Conservation (phyloP, 2,113 vertebrate species). For the Platichthys flesus region DNA sequence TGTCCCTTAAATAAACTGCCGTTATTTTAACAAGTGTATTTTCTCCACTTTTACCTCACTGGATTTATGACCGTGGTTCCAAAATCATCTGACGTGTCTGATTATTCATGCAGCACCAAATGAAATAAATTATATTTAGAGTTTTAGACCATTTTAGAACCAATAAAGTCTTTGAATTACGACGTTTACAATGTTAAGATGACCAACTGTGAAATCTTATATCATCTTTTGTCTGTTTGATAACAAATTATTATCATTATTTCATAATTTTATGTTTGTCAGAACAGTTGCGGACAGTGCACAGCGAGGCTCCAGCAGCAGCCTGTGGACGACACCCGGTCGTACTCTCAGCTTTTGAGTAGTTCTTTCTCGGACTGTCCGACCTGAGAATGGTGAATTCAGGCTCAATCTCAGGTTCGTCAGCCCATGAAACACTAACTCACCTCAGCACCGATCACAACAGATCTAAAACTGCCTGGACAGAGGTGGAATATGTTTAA, state of each 20-base stretch:
- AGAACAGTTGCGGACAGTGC: not conserved
- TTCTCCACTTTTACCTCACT: not conserved
- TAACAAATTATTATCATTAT: not conserved
- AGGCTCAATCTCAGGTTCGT: slow-evolving; percentile 96
- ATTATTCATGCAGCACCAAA: not conserved
- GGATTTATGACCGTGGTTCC: not conserved
- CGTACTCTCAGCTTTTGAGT: slow-evolving; percentile 59
- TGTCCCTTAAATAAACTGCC: not conserved
- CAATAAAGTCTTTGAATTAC: not conserved
- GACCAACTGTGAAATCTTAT: not conserved
- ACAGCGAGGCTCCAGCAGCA: not conserved
- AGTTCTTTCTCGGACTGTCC: slow-evolving; percentile 92
- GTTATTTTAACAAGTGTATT: not conserved
- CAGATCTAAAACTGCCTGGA: not conserved
- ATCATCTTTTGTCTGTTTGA: not conserved
- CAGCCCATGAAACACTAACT: slow-evolving; percentile 91
- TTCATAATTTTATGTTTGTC: not conserved
- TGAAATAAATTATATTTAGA: too few relatives aligned
- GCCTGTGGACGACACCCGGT: not conserved
- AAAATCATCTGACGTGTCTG: slow-evolving; percentile 18
- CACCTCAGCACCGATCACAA: slow-evolving; percentile 42
- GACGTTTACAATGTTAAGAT: not conserved
- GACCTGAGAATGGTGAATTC: slow-evolving; percentile 92
- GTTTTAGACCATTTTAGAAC: not conserved
- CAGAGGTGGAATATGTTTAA: not conserved